Percentiles rank a stretch among this genome's conserved stretches.
phyloP scores from a whole-genome alignment of 2,113 vertebrate species.

The Casuarius casuarius region DNA sequence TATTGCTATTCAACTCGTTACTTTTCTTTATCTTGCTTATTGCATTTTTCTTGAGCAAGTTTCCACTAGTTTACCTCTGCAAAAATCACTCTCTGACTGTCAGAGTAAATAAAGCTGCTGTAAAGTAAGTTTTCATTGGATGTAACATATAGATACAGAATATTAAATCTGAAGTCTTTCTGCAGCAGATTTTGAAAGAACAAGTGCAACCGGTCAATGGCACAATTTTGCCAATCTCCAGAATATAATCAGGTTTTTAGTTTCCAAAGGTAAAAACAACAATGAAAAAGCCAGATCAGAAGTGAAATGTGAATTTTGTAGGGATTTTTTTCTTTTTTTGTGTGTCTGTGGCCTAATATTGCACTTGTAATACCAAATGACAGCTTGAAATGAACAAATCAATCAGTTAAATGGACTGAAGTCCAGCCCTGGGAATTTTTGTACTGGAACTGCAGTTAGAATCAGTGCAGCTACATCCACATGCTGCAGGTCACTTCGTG shows the following conservation, averaged over 20 bases:
- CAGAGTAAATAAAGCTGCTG: not conserved
- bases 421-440: not conserved
- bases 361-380: not conserved
- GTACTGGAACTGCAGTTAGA: not conserved
- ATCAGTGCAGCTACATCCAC: not conserved
- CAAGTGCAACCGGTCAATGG: not conserved
- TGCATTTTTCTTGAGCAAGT: not conserved
- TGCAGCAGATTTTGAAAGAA: not conserved
- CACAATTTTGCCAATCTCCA: not conserved
- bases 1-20: not conserved
- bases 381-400: not conserved
- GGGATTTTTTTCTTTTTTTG: not conserved
- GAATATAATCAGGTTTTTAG: not conserved
- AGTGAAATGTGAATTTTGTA: not conserved
- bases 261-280: not conserved
- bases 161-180: not conserved
- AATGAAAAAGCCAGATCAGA: not conserved
- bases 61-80: not conserved
- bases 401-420: not conserved
- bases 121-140: not conserved
- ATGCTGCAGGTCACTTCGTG: rapidly evolving
- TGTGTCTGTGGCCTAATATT: not conserved
- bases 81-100: not conserved
- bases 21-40: not conserved
- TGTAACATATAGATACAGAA: not conserved